A percentile compares a stretch with the other conserved stretches of the same genome.
Evolutionary conservation across 2,797 vertebrate species (phyloP).

Genomic region (Smutsia gigantea): DNA sequence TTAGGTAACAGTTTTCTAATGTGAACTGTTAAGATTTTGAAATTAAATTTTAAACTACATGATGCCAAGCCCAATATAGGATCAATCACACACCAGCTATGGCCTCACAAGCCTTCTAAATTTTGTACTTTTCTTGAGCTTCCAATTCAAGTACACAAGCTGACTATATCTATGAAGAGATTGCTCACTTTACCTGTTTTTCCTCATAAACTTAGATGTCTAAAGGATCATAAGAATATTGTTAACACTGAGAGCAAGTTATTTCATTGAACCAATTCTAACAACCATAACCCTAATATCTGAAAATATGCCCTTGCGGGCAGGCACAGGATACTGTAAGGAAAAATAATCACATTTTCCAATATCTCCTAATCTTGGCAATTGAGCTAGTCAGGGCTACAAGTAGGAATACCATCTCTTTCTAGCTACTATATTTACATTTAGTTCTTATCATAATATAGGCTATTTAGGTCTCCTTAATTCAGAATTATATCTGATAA

Average conservation of each 20-base stretch:
- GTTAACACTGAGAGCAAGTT: slow-evolving; percentile 55
- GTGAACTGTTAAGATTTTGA: slow-evolving; percentile 66
- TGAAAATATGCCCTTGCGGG: slow-evolving; percentile 68
- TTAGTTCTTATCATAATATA: slow-evolving; percentile 48
- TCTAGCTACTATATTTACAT: slow-evolving; percentile 62
- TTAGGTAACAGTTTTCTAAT: slow-evolving; percentile 72
- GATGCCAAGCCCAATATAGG: slow-evolving; percentile 30
- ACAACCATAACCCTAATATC: slow-evolving; percentile 52
- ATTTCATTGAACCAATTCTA: slow-evolving; percentile 59
- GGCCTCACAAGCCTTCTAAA: slow-evolving; percentile 46
- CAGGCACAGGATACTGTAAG: slow-evolving; percentile 66
- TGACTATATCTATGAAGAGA: slow-evolving; percentile 51
- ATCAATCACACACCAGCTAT: slow-evolving; percentile 49
- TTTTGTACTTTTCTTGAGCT: slow-evolving; percentile 59
- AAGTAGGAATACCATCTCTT: slow-evolving; percentile 55
- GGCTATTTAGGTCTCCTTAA: slow-evolving; percentile 48
- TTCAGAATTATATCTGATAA: slow-evolving; percentile 53
- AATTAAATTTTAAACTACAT: slow-evolving; percentile 50
- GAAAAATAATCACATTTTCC: slow-evolving; percentile 42
- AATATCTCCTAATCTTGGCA: slow-evolving; percentile 2
- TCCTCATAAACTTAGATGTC: slow-evolving; percentile 42
- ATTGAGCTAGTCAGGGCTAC: slow-evolving; percentile 26
- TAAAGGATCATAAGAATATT: slow-evolving; percentile 49
- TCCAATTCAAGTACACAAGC: slow-evolving; percentile 67
- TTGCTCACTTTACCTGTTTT: slow-evolving; percentile 31